A percentile compares a stretch with the other conserved stretches of the same genome.
Evolutionary conservation across 2,113 vertebrate genomes (phyloP).

Genomic region (Thomomys bottae): DNA sequence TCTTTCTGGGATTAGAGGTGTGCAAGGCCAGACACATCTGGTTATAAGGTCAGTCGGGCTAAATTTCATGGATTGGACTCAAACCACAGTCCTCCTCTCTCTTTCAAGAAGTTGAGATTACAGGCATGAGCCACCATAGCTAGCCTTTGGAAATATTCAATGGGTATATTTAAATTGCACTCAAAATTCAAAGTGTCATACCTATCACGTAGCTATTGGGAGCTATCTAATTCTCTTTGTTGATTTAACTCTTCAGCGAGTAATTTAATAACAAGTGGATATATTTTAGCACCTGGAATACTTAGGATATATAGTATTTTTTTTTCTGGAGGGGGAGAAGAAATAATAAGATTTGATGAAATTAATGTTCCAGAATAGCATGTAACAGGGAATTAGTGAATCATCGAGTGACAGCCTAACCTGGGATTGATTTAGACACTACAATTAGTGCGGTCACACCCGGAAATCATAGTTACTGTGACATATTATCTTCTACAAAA

Average conservation of each 20-base stretch:
- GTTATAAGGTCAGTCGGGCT: too few relatives aligned
- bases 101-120: too few relatives aligned
- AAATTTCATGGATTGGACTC: too few relatives aligned
- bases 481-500: neutral
- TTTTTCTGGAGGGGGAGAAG: neutral
- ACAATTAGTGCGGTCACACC: neutral
- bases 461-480: neutral
- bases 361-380: neutral
- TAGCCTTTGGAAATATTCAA: neutral
- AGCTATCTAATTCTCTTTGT: neutral
- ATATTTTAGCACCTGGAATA: neutral
- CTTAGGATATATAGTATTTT: neutral
- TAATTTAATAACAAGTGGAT: neutral
- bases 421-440: neutral
- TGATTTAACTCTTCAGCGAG: neutral
- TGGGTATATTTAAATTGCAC: neutral
- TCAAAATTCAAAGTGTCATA: neutral
- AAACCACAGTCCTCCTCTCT: too few relatives aligned
- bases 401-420: neutral
- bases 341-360: neutral
- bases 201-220: neutral
- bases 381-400: neutral
- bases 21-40: too few relatives aligned
- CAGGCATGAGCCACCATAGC: too few relatives aligned
- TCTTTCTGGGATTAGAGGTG: too few relatives aligned